Conservation (phyloP, 92 coral and sea anemone genomes). For the Epizoanthus fatuus region DNA sequence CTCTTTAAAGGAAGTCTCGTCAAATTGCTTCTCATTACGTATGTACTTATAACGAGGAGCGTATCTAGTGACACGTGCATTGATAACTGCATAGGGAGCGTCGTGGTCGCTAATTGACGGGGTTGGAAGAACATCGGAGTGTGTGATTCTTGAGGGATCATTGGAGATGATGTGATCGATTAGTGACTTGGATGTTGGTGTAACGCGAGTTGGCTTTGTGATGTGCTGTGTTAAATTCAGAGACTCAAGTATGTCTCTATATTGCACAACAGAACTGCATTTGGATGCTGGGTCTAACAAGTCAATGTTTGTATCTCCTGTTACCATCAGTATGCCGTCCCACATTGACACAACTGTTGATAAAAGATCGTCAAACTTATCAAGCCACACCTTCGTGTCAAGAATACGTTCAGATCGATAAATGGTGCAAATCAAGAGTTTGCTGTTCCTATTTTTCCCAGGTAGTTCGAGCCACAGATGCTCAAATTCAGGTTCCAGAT, state of each 20-base stretch:
- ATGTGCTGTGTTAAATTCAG: slow-evolving; percentile 62
- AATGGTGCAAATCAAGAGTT: slow-evolving; percentile 36
- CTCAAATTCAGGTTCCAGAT: slow-evolving; percentile 30
- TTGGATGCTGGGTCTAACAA: slow-evolving; percentile 11
- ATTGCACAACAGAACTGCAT: slow-evolving; percentile 29
- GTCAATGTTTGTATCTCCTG: slow-evolving; percentile 52
- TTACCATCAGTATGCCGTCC: slow-evolving; percentile 36
- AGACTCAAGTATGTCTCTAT: slow-evolving; percentile 47
- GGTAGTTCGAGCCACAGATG: slow-evolving; percentile 64
- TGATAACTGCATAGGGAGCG: background rate
- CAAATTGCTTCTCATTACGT: slow-evolving; percentile 7
- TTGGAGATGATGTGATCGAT: slow-evolving; percentile 65
- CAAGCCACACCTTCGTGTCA: slow-evolving; percentile 53
- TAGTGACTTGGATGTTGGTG: slow-evolving; percentile 39
- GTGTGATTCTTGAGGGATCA: slow-evolving; percentile 31
- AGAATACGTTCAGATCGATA: slow-evolving; percentile 56
- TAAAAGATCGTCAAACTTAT: slow-evolving; percentile 49
- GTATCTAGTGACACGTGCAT: slow-evolving; percentile 29
- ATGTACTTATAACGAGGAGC: slow-evolving; percentile 30
- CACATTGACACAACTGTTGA: slow-evolving; percentile 25
- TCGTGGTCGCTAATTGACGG: too few species aligned
- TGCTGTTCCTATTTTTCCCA: slow-evolving; percentile 61
- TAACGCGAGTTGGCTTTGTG: slow-evolving; percentile 55
- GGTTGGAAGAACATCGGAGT: too few species aligned
- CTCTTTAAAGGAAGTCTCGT: too few species aligned